phyloP scores from a whole-genome alignment of 2,888 invertebrate genomes.

The Eupithecia subfuscata region DNA sequence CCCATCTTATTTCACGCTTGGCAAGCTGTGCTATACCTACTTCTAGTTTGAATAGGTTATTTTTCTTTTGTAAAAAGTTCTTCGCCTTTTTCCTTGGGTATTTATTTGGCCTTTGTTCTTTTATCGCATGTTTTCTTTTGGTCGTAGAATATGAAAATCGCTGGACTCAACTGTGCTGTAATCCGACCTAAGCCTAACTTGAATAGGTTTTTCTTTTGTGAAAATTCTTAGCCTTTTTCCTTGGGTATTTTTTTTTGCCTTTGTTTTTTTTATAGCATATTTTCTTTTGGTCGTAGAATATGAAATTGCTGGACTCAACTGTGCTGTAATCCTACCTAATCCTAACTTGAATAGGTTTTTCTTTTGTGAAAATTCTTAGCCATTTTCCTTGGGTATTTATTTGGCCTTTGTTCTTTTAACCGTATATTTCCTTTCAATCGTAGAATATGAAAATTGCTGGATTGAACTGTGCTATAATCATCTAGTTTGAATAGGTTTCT shows the following conservation, averaged over 20 bases:
- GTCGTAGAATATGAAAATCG: not conserved
- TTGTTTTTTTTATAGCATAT: not conserved
- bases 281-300: too few species aligned
- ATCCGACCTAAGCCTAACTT: slow-evolving; percentile 2
- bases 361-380: too few species aligned
- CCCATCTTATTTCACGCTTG: slow-evolving; percentile 68
- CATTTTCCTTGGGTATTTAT: too few species aligned
- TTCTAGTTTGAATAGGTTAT: slow-evolving; percentile 13
- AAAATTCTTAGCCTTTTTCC: not conserved
- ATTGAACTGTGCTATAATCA: too few species aligned
- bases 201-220: slow-evolving; percentile 19
- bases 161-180: slow-evolving; percentile 5
- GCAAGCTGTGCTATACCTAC: slow-evolving; percentile 33
- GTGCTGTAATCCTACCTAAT: too few species aligned
- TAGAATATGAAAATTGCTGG: too few species aligned
- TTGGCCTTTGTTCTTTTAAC: too few species aligned
- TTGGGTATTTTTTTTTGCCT: too few species aligned
- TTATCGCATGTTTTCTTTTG: not conserved
- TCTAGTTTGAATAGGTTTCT: too few species aligned
- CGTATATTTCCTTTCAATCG: too few species aligned
- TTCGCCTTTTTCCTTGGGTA: not conserved
- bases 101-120: not conserved
- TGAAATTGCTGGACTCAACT: not conserved
- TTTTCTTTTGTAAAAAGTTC: slow-evolving; percentile 24
- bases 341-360: too few species aligned